phyloP scores from a whole-genome alignment of 2,113 vertebrate genomes.

The Petromus typicus region DNA sequence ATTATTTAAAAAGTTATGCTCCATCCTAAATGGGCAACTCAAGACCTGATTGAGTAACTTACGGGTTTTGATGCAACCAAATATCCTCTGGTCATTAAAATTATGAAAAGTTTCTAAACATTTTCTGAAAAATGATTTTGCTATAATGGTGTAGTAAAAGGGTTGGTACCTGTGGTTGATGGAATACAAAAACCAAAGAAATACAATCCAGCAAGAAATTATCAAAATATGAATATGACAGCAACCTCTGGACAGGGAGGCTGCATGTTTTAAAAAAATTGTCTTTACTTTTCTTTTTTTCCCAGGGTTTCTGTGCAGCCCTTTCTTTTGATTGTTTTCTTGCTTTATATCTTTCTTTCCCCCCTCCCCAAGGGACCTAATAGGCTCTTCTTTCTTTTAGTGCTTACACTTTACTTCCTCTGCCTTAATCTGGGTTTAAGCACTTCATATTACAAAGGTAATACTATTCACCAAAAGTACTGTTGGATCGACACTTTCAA shows the following conservation, averaged over 20 bases:
- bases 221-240: slow-evolving; percentile 21
- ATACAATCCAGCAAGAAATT: slow-evolving; percentile 24
- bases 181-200: not conserved
- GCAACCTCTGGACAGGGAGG: not conserved
- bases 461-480: not conserved
- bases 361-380: not conserved
- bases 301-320: not conserved
- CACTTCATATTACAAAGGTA: slow-evolving; percentile 35
- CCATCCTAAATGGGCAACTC: slow-evolving; percentile 2
- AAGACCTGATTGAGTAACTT: slow-evolving; percentile 37
- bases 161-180: slow-evolving; percentile 35
- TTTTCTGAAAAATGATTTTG: slow-evolving; percentile 57
- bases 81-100: slow-evolving; percentile 41
- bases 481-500: not conserved
- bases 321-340: slow-evolving; percentile 38
- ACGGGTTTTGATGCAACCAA: slow-evolving; percentile 9
- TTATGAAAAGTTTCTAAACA: slow-evolving; percentile 59
- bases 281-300: slow-evolving; percentile 43
- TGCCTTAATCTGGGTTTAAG: not conserved
- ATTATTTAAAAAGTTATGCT: slow-evolving; percentile 51
- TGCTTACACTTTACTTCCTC: not conserved
- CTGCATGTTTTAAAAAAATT: not conserved
- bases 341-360: not conserved
- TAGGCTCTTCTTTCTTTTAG: slow-evolving; percentile 15
- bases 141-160: slow-evolving; percentile 53